These are phyloP conservation scores for Apis cerana DNA, from an alignment of 1,140 invertebrate species.

Conservation along the genomic window DNA sequence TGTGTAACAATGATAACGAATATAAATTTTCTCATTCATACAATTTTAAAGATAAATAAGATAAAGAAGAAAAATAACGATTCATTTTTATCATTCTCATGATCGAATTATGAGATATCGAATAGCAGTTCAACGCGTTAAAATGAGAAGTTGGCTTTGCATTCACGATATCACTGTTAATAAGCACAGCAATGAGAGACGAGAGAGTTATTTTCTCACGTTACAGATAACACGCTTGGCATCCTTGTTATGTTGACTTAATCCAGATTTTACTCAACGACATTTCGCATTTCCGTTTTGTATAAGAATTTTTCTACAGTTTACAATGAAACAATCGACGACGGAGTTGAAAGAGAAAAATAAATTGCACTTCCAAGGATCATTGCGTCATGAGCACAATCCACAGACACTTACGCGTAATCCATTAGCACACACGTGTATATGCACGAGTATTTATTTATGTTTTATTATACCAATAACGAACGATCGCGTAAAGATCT, in stretches of 20 bases:
- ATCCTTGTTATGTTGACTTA: constrained; percentile 31
- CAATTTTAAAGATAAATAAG: too few species aligned
- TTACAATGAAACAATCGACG: neutral
- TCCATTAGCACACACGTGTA: constrained; percentile 52
- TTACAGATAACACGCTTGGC: constrained; percentile 50
- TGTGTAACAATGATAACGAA: too few species aligned
- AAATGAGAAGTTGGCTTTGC: constrained; percentile 45
- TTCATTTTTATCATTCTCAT: too few species aligned
- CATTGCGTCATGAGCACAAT: constrained; percentile 39
- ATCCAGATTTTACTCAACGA: neutral
- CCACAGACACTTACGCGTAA: constrained; percentile 54
- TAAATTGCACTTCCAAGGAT: constrained; percentile 46
- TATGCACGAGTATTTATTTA: neutral
- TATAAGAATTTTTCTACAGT: neutral
- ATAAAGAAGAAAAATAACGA: too few species aligned
- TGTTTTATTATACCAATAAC: constrained; percentile 53
- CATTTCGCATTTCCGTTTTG: constrained; percentile 11
- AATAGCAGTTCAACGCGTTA: constrained; percentile 26
- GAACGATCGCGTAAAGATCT: constrained; percentile 44
- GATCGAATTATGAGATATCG: neutral
- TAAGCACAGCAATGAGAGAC: constrained; percentile 42
- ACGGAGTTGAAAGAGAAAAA: neutral
- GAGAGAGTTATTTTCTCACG: constrained; percentile 56
- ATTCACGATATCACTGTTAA: constrained; percentile 36
- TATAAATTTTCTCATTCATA: too few species aligned